Base-by-base conservation (phyloP, 2,888 invertebrate species). In the Heliconius hortense region DNA sequence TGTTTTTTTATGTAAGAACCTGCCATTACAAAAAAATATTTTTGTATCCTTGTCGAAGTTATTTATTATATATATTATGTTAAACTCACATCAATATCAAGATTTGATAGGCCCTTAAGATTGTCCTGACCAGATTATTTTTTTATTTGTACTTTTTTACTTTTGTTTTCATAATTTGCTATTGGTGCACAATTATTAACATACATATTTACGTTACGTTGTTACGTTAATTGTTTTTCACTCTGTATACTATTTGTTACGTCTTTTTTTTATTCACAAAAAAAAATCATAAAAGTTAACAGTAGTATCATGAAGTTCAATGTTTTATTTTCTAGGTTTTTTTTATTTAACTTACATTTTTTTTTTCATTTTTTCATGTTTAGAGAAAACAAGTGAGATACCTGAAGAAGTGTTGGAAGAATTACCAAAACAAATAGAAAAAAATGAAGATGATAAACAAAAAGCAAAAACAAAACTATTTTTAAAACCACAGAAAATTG, bases 401-500 rank as follows among this genome's bases (percentile, higher is more conserved):
- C 28, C 31, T 67, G 74, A 74, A 56, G 84, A 82, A 66, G 87
- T 35, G 15, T 7, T n/a, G 31, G 31, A 48, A 72, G 63, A 75
- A 66, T 24, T 24, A 62, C 39, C 35, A 10, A 28, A 60, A 69
- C 39, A 21, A 28, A 59, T 68, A 73, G 66, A 48, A 90, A 90
- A 21, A 81, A 86, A 70, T 64, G 75, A 68, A 26, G 35, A 75
- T 75, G 80, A 67, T 73, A 56, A 76, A 5, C 78, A 80, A 76
- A 72, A 70, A 68, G 78, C 79, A 78, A 78, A 80, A 79, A 78
- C 67, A 72, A 82, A 82, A 63, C 87, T 86, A 82, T 79, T 75
- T 13, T 84, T 94, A 2, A 88, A 88, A 63, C 94, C 95, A 60
- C 94, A 95, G 82, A 95, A 94, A 86, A 95, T 96, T 76, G 95